These are phyloP conservation scores for Lutjanus campechanus DNA, from an alignment of 2,797 vertebrate species.

Conservation along the genomic window DNA sequence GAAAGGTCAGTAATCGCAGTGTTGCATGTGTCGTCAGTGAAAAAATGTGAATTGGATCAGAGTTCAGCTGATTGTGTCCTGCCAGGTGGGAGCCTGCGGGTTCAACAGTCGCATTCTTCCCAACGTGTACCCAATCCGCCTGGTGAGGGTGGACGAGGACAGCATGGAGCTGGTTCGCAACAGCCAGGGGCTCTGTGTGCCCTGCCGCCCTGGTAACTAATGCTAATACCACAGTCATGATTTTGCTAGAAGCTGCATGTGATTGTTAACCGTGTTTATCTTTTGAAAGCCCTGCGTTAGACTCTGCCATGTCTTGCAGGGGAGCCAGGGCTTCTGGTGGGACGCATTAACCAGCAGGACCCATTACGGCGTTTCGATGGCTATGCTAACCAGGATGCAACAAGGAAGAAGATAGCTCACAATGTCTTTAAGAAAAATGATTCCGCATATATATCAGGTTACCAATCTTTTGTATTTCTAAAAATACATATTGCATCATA, in stretches of 20 bases:
- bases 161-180: slow-evolving; percentile 91
- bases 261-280: slow-evolving; percentile 1
- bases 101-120: slow-evolving; percentile 95
- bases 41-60: slow-evolving; percentile 19
- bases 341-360: slow-evolving; percentile 91
- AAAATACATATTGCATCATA: neutral
- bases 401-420: slow-evolving; percentile 90
- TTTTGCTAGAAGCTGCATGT: neutral
- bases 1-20: slow-evolving; percentile 85
- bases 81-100: slow-evolving; percentile 92
- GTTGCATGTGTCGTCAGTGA: neutral
- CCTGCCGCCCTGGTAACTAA: slow-evolving; percentile 89
- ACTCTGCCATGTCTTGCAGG: slow-evolving; percentile 76
- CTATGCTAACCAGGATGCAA: slow-evolving; percentile 91
- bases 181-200: slow-evolving; percentile 88
- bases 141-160: slow-evolving; percentile 93
- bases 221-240: neutral
- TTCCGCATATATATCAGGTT: slow-evolving; percentile 93
- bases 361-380: slow-evolving; percentile 93
- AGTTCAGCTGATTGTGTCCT: slow-evolving; percentile 14
- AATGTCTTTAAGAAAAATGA: slow-evolving; percentile 92
- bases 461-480: neutral
- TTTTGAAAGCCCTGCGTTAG: neutral
- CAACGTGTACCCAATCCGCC: slow-evolving; percentile 90
- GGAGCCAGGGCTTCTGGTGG: slow-evolving; percentile 91